Evolutionary conservation across 2,797 vertebrate species (phyloP).

Genomic region (Apogon talboti): DNA sequence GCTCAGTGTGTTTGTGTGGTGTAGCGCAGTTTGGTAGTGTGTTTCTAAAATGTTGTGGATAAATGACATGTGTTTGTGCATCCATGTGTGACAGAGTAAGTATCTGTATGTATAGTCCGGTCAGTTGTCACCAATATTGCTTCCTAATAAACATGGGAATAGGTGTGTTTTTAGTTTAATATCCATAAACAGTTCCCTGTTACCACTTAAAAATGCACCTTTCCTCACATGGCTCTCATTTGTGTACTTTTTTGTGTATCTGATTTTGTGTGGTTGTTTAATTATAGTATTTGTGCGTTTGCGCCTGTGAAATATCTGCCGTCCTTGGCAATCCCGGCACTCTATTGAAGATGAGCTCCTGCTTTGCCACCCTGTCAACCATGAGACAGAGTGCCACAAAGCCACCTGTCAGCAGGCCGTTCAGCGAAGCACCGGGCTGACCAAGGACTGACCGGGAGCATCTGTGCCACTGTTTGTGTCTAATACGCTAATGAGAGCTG

Average conservation of each 20-base stretch:
- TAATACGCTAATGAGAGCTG: constrained; percentile 84
- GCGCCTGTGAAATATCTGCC: constrained; percentile 50
- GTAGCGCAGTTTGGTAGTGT: neutral
- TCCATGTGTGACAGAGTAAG: neutral
- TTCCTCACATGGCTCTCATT: neutral
- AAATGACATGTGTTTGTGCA: neutral
- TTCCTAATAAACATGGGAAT: constrained; percentile 9
- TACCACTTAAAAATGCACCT: neutral
- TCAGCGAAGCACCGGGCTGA: constrained; percentile 73
- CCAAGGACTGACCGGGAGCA: constrained; percentile 81
- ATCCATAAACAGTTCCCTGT: neutral
- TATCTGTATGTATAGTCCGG: neutral
- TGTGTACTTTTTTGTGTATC: neutral
- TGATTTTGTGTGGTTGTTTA: constrained; percentile 18
- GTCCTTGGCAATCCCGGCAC: constrained; percentile 70
- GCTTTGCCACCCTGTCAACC: constrained; percentile 77
- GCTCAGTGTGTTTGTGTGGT: constrained; percentile 13
- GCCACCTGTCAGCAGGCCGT: constrained; percentile 81
- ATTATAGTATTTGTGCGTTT: constrained; percentile 18
- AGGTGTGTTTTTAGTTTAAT: neutral
- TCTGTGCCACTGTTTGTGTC: constrained; percentile 82
- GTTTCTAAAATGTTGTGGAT: constrained; percentile 7
- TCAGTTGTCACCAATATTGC: neutral
- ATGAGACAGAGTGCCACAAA: constrained; percentile 79
- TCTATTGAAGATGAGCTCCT: constrained; percentile 69